These are phyloP conservation scores for Eueremaeus valkanovi DNA, from an alignment of 2,888 invertebrate species.

Conservation along the genomic window DNA sequence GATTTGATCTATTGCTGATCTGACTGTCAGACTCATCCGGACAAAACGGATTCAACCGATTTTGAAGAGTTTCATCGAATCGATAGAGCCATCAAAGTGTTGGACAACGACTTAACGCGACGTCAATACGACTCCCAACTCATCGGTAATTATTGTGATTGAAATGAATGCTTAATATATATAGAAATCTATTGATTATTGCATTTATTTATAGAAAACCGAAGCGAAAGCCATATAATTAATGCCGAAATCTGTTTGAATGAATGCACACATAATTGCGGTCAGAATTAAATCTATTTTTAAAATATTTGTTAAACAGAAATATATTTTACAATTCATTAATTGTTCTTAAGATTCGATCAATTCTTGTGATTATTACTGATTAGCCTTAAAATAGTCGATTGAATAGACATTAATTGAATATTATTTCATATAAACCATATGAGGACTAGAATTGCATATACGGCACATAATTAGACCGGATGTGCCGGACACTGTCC, in stretches of 20 bases:
- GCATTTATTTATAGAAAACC: neutral
- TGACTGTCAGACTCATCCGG: conserved; percentile 36
- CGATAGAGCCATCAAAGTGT: conserved; percentile 27
- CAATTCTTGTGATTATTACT: too few species aligned
- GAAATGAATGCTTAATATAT: neutral
- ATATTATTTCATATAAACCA: too few species aligned
- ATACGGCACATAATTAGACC: too few species aligned
- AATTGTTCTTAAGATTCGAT: too few species aligned
- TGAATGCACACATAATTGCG: conserved; percentile 22
- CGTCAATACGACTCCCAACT: conserved; percentile 35
- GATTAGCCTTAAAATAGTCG: too few species aligned
- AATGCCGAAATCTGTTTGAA: conserved; percentile 16
- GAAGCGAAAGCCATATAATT: conserved; percentile 7
- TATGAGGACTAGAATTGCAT: too few species aligned
- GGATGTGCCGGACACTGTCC: too few species aligned
- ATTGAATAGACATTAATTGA: too few species aligned
- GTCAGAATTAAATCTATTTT: neutral
- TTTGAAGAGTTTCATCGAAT: conserved; percentile 18
- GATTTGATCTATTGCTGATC: neutral
- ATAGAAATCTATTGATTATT: neutral
- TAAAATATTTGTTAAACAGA: neutral
- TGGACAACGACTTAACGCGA: conserved; percentile 4
- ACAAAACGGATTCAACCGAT: conserved; percentile 24
- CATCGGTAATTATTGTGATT: conserved; percentile 27
- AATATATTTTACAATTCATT: too few species aligned